A percentile compares a stretch with the other conserved stretches of the same genome.
phyloP scores from a whole-genome alignment of 2,113 vertebrate genomes.

The Oreochromis aureus region DNA sequence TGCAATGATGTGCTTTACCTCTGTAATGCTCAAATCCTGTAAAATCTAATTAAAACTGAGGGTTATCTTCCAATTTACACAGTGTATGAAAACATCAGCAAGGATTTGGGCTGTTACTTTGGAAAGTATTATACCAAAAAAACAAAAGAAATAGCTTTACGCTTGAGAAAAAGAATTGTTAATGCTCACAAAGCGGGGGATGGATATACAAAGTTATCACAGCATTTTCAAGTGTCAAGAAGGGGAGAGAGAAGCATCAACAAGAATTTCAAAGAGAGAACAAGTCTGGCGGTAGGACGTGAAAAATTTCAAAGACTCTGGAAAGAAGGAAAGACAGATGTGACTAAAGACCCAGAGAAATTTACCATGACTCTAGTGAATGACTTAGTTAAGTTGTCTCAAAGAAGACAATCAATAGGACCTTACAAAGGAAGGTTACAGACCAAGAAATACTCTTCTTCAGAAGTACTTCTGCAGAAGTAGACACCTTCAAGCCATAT shows the following conservation, averaged over 20 bases:
- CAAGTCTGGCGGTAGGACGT: background rate
- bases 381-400: background rate
- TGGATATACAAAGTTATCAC: background rate
- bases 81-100: background rate
- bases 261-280: background rate
- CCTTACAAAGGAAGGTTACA: background rate
- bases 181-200: background rate
- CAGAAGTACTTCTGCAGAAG: background rate
- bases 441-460: background rate
- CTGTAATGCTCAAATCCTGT: background rate
- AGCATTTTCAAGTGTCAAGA: background rate
- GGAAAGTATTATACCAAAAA: background rate
- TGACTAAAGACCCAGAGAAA: background rate
- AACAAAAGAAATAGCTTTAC: fast-evolving
- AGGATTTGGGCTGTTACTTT: background rate
- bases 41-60: background rate
- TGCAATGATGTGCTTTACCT: background rate
- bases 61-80: background rate
- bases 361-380: background rate
- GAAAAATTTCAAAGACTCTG: background rate
- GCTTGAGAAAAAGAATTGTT: background rate
- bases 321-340: background rate
- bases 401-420: background rate
- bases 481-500: background rate
- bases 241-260: background rate